Evolutionary conservation across 2,888 invertebrate species (phyloP).

Genomic region (Agrilus mali): DNA sequence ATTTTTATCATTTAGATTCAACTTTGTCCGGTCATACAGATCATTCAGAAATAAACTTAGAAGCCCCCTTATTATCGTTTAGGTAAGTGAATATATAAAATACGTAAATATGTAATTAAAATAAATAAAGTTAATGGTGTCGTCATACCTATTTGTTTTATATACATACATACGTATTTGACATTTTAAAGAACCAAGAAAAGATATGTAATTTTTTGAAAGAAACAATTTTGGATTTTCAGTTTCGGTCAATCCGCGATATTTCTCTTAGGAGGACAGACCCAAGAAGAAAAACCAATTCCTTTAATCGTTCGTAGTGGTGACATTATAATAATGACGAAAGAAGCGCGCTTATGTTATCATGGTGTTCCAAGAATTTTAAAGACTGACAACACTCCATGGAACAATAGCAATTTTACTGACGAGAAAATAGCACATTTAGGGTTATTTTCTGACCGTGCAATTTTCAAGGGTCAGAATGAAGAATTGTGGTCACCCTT

Average conservation of each 20-base stretch:
- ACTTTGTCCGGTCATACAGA: conserved; percentile 91
- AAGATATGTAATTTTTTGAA: too few relatives aligned
- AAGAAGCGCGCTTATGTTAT: conserved; percentile 70
- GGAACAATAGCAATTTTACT: conserved; percentile 28
- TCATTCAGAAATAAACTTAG: conserved; percentile 75
- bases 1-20: conserved; percentile 89
- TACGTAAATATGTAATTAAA: too few relatives aligned
- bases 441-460: conserved; percentile 14
- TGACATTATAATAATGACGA: conserved; percentile 85
- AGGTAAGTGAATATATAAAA: conserved; percentile 43
- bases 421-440: conserved; percentile 19
- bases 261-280: conserved; percentile 79
- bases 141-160: too few relatives aligned
- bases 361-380: conserved; percentile 90
- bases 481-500: conserved; percentile 41
- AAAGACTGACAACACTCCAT: conserved; percentile 35
- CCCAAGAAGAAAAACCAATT: conserved; percentile 51
- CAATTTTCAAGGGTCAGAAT: conserved; percentile 24
- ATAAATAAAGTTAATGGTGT: background rate
- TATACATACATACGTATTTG: too few relatives aligned
- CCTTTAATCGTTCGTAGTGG: conserved; percentile 75
- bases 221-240: conserved; percentile 20
- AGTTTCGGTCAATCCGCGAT: conserved; percentile 94
- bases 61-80: conserved; percentile 83
- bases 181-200: too few relatives aligned